A percentile compares a stretch with the other conserved stretches of the same genome.
phyloP scores from a whole-genome alignment of 2,113 vertebrate genomes.

The human region DNA sequence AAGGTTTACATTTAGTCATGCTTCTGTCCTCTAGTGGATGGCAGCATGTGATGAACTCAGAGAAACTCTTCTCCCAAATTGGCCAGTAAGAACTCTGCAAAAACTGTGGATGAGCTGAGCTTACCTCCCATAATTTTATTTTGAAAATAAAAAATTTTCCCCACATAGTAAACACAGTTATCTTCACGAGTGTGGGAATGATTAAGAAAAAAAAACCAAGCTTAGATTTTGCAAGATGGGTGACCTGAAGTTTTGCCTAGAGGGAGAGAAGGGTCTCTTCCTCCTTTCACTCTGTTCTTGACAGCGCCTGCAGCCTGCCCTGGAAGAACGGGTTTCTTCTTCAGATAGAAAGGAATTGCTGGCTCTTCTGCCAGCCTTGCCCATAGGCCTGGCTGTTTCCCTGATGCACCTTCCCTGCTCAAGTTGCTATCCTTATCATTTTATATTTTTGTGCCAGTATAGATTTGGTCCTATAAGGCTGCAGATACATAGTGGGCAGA shows the following conservation, averaged over 20 bases:
- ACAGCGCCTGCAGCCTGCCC: not conserved
- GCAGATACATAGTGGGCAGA: not conserved
- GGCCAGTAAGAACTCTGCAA: not conserved
- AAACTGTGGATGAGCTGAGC: not conserved
- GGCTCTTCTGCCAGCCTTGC: conserved; percentile 53
- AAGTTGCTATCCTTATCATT: not conserved
- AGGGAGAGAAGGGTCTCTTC: not conserved
- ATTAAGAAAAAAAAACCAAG: not conserved
- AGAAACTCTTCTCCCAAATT: not conserved
- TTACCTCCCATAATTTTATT: not conserved
- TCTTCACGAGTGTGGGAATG: not conserved
- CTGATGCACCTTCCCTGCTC: conserved; percentile 20
- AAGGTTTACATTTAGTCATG: not conserved
- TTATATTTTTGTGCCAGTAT: not conserved
- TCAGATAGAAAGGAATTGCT: conserved; percentile 65
- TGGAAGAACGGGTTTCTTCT: conserved; percentile 62
- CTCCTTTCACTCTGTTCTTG: not conserved
- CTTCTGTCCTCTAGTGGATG: not conserved
- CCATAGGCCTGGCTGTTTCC: conserved; percentile 65
- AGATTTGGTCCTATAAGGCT: not conserved
- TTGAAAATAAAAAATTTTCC: not conserved
- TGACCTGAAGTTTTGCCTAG: not conserved
- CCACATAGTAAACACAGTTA: not conserved
- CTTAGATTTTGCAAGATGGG: not conserved
- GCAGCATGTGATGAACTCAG: not conserved